Conservation (phyloP, 2,113 vertebrate genomes). For the Isichthys henryi region DNA sequence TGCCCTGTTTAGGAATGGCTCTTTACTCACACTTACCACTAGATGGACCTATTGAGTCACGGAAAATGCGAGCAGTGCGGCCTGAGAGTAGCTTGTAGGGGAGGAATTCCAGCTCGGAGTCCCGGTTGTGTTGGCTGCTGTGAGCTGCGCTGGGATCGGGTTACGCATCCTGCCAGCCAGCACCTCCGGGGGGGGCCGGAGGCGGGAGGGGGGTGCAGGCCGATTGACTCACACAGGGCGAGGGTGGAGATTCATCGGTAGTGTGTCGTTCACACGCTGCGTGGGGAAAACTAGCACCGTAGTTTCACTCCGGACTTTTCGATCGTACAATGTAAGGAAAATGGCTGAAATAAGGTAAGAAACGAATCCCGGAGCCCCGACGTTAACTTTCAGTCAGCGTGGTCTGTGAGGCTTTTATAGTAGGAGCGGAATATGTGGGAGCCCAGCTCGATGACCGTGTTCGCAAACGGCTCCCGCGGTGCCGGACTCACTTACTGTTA, state of each 20-base stretch:
- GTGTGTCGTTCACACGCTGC: neutral
- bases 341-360: constrained; percentile 17
- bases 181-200: neutral
- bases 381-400: neutral
- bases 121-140: neutral
- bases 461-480: neutral
- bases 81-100: neutral
- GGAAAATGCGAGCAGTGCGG: neutral
- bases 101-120: neutral
- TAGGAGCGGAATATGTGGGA: neutral
- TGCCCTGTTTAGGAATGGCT: neutral
- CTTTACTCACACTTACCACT: neutral
- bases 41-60: neutral
- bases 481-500: neutral
- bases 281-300: neutral
- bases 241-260: constrained; percentile 2
- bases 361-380: neutral
- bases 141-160: neutral
- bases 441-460: neutral
- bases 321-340: constrained; percentile 14
- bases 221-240: constrained; percentile 4
- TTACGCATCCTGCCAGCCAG: constrained; percentile 5
- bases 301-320: constrained; percentile 1
- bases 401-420: neutral
- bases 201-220: neutral